These are phyloP conservation scores for Ecliptopera silaceata DNA, from an alignment of 2,888 invertebrate species.

Conservation along the genomic window DNA sequence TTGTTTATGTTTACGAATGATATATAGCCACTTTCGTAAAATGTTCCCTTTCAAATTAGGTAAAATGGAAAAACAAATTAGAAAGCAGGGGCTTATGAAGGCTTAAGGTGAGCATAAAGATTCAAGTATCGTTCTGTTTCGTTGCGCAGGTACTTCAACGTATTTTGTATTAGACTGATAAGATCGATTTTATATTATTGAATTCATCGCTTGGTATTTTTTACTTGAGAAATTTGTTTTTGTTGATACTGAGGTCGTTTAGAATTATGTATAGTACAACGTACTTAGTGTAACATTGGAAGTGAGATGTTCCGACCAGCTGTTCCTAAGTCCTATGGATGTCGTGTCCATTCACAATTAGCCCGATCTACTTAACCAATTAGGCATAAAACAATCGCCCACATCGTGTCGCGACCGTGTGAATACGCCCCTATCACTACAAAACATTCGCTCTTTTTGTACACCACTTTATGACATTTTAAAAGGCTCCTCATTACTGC, in stretches of 20 bases:
- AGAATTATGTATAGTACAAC: not conserved
- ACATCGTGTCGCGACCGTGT: slow-evolving; percentile 63
- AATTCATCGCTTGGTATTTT: not conserved
- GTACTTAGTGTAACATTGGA: not conserved
- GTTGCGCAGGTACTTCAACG: not conserved
- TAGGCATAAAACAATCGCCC: slow-evolving; percentile 80
- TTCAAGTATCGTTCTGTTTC: slow-evolving; percentile 16
- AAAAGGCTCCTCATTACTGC: slow-evolving; percentile 73
- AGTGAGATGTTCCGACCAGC: slow-evolving; percentile 8
- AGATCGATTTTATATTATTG: not conserved
- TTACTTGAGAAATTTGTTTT: not conserved
- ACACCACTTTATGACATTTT: slow-evolving; percentile 76
- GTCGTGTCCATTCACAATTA: slow-evolving; percentile 75
- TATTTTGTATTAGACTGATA: no score
- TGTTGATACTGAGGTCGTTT: not conserved
- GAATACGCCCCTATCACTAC: slow-evolving; percentile 80
- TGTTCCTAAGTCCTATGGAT: slow-evolving; percentile 42
- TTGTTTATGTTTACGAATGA: slow-evolving; percentile 53
- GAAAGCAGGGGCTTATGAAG: slow-evolving; percentile 26
- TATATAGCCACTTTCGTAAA: slow-evolving; percentile 41
- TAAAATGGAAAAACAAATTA: slow-evolving; percentile 38
- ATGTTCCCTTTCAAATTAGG: slow-evolving; percentile 35
- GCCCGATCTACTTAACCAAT: slow-evolving; percentile 78
- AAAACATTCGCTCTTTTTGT: slow-evolving; percentile 62
- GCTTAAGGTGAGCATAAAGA: slow-evolving; percentile 15